Conservation (phyloP, 2,797 vertebrate species). For the Australoheros facetus region DNA sequence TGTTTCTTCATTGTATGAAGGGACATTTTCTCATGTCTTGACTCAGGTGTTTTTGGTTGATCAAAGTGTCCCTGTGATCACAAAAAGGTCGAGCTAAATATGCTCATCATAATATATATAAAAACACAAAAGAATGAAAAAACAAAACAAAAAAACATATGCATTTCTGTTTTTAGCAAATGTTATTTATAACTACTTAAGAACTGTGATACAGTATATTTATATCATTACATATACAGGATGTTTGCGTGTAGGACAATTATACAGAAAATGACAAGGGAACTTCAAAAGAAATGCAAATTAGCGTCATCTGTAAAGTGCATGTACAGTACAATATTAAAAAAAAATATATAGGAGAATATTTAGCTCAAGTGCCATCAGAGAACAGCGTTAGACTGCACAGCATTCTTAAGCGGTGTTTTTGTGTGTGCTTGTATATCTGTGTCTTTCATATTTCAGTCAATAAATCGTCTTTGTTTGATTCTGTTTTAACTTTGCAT, state of each 20-base stretch:
- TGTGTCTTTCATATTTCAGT: conserved; percentile 5
- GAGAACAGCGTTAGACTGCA: conserved; percentile 30
- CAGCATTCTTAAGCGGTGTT: conserved; percentile 10
- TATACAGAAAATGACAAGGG: conserved; percentile 21
- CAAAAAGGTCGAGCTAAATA: not conserved
- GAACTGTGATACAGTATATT: conserved; percentile 1
- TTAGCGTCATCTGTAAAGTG: conserved; percentile 49
- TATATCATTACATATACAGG: not conserved
- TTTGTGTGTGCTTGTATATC: not conserved
- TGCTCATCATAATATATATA: not conserved
- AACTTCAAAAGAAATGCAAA: conserved; percentile 56
- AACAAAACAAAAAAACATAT: not conserved
- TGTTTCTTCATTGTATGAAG: not conserved
- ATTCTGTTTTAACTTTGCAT: not conserved
- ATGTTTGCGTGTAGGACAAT: conserved; percentile 10
- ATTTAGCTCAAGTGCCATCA: conserved; percentile 51
- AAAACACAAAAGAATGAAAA: not conserved
- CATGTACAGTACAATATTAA: conserved; percentile 56
- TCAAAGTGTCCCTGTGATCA: not conserved
- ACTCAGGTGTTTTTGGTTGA: not conserved
- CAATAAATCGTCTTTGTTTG: not conserved
- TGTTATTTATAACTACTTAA: not conserved
- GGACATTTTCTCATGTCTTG: not conserved
- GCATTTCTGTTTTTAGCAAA: not conserved
- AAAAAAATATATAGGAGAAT: conserved; percentile 31